These are phyloP conservation scores for Shargacucullia verbasci DNA, from an alignment of 2,888 invertebrate species.

Conservation along the genomic window DNA sequence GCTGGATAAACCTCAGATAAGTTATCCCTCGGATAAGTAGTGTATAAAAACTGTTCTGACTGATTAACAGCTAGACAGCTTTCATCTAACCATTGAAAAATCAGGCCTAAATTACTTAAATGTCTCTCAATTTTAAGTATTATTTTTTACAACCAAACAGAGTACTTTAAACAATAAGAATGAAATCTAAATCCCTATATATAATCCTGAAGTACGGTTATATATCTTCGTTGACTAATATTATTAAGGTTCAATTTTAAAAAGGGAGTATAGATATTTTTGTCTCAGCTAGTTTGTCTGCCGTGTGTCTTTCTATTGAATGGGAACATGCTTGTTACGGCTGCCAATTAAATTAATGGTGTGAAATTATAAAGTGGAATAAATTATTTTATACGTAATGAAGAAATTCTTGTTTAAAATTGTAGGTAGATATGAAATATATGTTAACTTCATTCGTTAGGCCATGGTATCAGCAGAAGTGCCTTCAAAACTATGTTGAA, in stretches of 20 bases:
- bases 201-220: conserved; percentile 30
- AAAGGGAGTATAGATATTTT: conserved; percentile 21
- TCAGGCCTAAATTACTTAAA: too few relatives aligned
- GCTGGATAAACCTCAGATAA: too few relatives aligned
- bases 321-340: conserved; percentile 23
- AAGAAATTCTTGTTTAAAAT: conserved; percentile 19
- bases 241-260: conserved; percentile 19
- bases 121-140: too few relatives aligned
- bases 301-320: conserved; percentile 21
- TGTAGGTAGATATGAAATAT: conserved; percentile 25
- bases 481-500: too few relatives aligned
- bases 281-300: conserved; percentile 23
- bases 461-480: conserved; percentile 3
- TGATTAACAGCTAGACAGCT: too few relatives aligned
- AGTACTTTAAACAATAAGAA: conserved; percentile 47
- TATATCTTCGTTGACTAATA: conserved; percentile 43
- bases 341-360: conserved; percentile 15
- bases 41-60: too few relatives aligned
- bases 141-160: conserved; percentile 57
- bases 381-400: conserved; percentile 34
- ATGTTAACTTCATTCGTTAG: conserved; percentile 9
- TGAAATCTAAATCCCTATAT: conserved; percentile 43
- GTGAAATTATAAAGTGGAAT: conserved; percentile 24
- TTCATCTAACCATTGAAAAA: too few relatives aligned
- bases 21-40: too few relatives aligned